Evolutionary conservation across 2,113 vertebrate genomes (phyloP).

Genomic region (Lutjanus erythropterus): DNA sequence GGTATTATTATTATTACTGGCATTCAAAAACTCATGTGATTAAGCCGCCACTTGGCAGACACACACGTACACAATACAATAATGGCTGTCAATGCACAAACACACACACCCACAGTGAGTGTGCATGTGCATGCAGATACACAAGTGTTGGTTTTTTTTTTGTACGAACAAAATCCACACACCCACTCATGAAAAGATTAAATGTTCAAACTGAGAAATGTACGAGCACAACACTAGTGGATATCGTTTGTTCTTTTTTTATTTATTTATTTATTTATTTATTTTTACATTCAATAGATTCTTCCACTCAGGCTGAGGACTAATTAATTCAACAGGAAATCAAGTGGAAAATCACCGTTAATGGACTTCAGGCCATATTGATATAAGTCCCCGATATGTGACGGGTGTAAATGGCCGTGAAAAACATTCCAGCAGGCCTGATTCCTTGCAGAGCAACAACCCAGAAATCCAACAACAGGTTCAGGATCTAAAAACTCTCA

Average conservation of each 20-base stretch:
- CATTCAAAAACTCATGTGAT: slow-evolving; percentile 13
- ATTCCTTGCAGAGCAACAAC: neutral
- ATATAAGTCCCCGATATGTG: slow-evolving; percentile 37
- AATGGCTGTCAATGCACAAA: neutral
- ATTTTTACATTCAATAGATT: neutral
- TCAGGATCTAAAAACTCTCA: neutral
- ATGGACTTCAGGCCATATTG: slow-evolving; percentile 50
- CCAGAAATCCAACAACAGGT: neutral
- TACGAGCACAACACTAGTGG: neutral
- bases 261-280: too few species aligned
- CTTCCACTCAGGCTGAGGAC: slow-evolving; percentile 19
- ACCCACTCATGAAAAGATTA: slow-evolving; percentile 12
- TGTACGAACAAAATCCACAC: neutral
- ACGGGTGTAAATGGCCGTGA: slow-evolving; percentile 39
- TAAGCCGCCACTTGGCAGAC: slow-evolving; percentile 28
- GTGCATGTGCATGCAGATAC: neutral
- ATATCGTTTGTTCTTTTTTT: slow-evolving; percentile 1
- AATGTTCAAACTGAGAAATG: slow-evolving; percentile 2
- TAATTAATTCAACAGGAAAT: slow-evolving; percentile 55
- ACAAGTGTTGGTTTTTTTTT: neutral
- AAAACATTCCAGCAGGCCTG: neutral
- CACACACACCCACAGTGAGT: neutral
- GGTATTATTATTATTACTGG: slow-evolving; percentile 23
- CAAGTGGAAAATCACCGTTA: slow-evolving; percentile 65
- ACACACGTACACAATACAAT: neutral